phyloP scores from a whole-genome alignment of 37 sponge, comb jelly and placozoan species.

The Ephydatia muelleri region DNA sequence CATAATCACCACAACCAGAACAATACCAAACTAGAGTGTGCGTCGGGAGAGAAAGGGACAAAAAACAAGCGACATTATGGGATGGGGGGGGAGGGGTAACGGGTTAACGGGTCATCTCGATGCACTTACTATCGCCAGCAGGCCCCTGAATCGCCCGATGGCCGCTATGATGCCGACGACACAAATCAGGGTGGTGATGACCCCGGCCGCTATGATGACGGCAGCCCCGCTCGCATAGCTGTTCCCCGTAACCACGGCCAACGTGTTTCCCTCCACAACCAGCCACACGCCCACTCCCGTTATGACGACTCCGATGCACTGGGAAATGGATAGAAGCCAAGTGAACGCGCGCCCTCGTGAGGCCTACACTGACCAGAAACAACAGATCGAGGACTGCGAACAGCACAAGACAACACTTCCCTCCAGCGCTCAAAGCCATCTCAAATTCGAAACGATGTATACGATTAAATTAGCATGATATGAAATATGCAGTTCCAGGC shows the following conservation, averaged over 20 bases:
- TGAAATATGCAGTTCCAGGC: no score
- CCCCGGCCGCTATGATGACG: conserved; percentile 20
- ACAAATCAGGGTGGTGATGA: conserved; percentile 15
- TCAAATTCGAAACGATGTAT: no score
- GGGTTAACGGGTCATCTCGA: not conserved
- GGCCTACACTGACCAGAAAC: not conserved
- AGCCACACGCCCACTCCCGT: conserved; percentile 35
- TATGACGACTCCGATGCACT: conserved; percentile 28
- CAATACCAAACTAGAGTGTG: no score
- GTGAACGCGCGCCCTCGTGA: not conserved
- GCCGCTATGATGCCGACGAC: conserved; percentile 17
- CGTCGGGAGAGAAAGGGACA: conserved; percentile 8
- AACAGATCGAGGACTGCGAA: not conserved
- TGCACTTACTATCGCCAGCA: conserved; percentile 22
- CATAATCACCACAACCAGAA: no score
- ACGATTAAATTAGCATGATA: no score
- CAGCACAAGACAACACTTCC: not conserved
- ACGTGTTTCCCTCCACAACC: conserved; percentile 2
- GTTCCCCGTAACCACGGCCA: conserved; percentile 19
- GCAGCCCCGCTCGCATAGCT: conserved; percentile 23
- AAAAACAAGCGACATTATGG: not conserved
- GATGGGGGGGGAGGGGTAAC: not conserved
- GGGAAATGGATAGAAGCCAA: not conserved
- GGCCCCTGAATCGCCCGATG: conserved; percentile 8
- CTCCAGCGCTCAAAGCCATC: not conserved